Evolutionary conservation across 2,113 vertebrate species (phyloP).

Genomic region (Cichladusa arquata): DNA sequence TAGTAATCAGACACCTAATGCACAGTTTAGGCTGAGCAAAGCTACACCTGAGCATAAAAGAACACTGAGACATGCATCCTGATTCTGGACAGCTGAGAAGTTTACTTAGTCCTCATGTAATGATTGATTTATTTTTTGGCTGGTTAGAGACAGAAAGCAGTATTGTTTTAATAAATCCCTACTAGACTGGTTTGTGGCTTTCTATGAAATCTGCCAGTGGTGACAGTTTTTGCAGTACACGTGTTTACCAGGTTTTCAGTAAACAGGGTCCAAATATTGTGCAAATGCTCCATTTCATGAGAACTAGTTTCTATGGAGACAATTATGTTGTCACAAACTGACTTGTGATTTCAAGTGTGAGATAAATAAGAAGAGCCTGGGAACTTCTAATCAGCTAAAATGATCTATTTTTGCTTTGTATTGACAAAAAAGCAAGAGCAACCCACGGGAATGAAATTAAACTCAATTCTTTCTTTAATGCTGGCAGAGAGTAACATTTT

Average conservation of each 20-base stretch:
- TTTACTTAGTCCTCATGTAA: not conserved
- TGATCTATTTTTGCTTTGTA: slow-evolving; percentile 34
- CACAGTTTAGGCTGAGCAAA: not conserved
- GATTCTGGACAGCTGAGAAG: not conserved
- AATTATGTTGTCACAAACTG: slow-evolving; percentile 36
- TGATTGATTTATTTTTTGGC: not conserved
- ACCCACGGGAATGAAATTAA: not conserved
- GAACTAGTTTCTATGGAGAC: slow-evolving; percentile 62
- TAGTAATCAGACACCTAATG: not conserved
- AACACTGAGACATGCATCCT: not conserved
- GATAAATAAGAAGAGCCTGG: slow-evolving; percentile 27
- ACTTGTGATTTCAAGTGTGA: slow-evolving; percentile 42
- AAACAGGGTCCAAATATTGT: slow-evolving; percentile 63
- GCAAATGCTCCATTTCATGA: not conserved
- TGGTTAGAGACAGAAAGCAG: not conserved
- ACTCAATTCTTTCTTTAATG: not conserved
- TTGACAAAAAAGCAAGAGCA: not conserved
- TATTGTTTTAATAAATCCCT: not conserved
- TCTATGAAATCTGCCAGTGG: not conserved
- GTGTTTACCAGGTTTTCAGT: slow-evolving; percentile 41
- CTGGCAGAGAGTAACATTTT: not conserved
- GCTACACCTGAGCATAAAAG: not conserved
- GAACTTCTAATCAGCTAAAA: slow-evolving; percentile 42
- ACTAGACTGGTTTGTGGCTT: not conserved
- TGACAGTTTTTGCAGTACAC: not conserved